phyloP scores from a whole-genome alignment of 2,888 invertebrate species.

The Pseudoips prasinana region DNA sequence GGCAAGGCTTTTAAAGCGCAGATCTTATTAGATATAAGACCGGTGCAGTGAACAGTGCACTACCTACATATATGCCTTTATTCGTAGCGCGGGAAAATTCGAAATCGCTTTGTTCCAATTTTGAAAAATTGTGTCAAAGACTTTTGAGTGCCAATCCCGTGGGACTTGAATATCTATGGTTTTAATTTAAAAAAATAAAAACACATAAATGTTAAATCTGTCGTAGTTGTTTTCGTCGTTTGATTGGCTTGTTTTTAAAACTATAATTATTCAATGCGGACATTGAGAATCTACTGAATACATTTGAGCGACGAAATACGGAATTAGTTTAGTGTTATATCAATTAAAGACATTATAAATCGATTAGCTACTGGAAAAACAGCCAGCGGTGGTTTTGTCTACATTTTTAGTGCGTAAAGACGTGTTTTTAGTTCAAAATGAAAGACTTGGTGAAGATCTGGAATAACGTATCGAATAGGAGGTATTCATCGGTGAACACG shows the following conservation, averaged over 20 bases:
- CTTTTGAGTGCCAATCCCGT: too few relatives aligned
- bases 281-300: too few relatives aligned
- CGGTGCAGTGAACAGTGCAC: slow-evolving; percentile 25
- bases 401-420: slow-evolving; percentile 16
- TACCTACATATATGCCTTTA: slow-evolving; percentile 18
- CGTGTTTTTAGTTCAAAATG: slow-evolving; percentile 60
- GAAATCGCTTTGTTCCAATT: slow-evolving; percentile 1
- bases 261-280: too few relatives aligned
- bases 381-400: slow-evolving; percentile 9
- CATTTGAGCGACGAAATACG: slow-evolving; percentile 18
- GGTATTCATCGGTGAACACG: slow-evolving; percentile 80
- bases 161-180: slow-evolving; percentile 7
- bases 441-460: slow-evolving; percentile 84
- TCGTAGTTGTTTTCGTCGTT: too few relatives aligned
- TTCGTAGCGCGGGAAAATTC: slow-evolving; percentile 22
- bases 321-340: slow-evolving; percentile 19
- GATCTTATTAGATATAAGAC: slow-evolving; percentile 31
- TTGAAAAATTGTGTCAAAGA: slow-evolving; percentile 2
- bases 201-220: too few relatives aligned
- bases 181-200: too few relatives aligned
- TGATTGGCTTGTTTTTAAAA: too few relatives aligned
- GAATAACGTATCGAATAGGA: slow-evolving; percentile 74
- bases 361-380: slow-evolving; percentile 26
- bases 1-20: slow-evolving; percentile 10
- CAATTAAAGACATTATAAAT: slow-evolving; percentile 36